A percentile compares a stretch with the other conserved stretches of the same genome.
phyloP scores from a whole-genome alignment of 2,797 vertebrate species.

The Odontamblyopus lacepedii region DNA sequence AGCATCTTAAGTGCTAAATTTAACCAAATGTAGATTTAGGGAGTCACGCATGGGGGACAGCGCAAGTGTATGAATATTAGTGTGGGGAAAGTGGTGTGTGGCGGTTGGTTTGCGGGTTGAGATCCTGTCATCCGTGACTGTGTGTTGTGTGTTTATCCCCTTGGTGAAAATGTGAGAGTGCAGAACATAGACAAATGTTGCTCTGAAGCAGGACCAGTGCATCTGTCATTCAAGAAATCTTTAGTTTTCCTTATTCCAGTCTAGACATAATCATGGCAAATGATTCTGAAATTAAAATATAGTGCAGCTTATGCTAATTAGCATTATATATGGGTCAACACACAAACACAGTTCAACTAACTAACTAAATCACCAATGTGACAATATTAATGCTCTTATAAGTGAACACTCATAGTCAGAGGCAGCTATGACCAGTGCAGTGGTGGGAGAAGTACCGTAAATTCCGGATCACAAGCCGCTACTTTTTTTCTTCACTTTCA shows the following conservation, averaged over 20 bases:
- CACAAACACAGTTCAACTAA: no score
- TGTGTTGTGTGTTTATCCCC: constrained; percentile 32
- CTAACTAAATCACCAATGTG: no score
- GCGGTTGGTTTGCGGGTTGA: constrained; percentile 40
- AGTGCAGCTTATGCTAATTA: not conserved
- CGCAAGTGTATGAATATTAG: constrained; percentile 18
- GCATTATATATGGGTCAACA: no score
- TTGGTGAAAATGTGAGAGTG: constrained; percentile 59
- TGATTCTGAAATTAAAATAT: not conserved
- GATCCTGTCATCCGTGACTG: constrained; percentile 48
- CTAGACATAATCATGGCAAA: constrained; percentile 67
- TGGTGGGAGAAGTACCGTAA: no score
- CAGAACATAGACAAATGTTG: constrained; percentile 47
- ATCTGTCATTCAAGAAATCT: constrained; percentile 60
- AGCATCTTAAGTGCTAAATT: constrained; percentile 33
- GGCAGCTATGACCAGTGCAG: no score
- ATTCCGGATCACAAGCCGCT: no score
- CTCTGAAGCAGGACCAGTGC: constrained; percentile 71
- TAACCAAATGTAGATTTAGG: constrained; percentile 27
- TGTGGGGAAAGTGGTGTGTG: constrained; percentile 29
- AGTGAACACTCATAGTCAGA: no score
- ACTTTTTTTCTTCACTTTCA: no score
- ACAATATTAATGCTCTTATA: no score
- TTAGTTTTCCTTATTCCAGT: constrained; percentile 61
- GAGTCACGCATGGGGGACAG: constrained; percentile 37